A percentile compares a stretch with the other conserved stretches of the same genome.
Evolutionary conservation across 2,113 vertebrate genomes (phyloP).

Genomic region (Baryphthengus martii): DNA sequence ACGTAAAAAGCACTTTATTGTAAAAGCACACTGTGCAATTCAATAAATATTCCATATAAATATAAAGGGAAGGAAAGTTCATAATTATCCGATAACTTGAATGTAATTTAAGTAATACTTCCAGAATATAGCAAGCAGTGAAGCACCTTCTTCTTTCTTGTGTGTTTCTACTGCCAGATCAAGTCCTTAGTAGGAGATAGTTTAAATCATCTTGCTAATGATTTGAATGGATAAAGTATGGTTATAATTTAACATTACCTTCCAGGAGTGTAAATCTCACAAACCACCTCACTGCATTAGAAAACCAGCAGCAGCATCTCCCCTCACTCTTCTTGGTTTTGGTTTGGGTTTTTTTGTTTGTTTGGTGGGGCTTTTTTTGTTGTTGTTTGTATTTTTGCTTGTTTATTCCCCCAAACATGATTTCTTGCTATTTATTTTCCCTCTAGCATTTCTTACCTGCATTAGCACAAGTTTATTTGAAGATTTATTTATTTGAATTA

Average conservation of each 20-base stretch:
- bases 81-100: constrained; percentile 78
- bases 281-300: background rate
- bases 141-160: constrained; percentile 29
- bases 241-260: constrained; percentile 47
- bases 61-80: constrained; percentile 79
- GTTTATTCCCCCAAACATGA: background rate
- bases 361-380: too few species aligned
- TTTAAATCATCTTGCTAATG: constrained; percentile 47
- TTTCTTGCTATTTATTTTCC: constrained; percentile 22
- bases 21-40: constrained; percentile 79
- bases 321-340: background rate
- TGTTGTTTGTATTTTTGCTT: background rate
- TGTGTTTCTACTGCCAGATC: constrained; percentile 28
- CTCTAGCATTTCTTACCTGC: constrained; percentile 17
- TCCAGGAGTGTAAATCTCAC: constrained; percentile 31
- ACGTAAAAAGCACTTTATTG: constrained; percentile 81
- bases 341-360: background rate
- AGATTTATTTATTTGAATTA: constrained; percentile 9
- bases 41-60: constrained; percentile 83
- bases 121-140: constrained; percentile 39
- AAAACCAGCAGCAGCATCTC: background rate
- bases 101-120: constrained; percentile 75
- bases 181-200: constrained; percentile 35
- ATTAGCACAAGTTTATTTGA: background rate
- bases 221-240: constrained; percentile 56